These are phyloP conservation scores for Oikopleura dioica DNA, from an alignment of 23 tunicate species.

Conservation along the genomic window DNA sequence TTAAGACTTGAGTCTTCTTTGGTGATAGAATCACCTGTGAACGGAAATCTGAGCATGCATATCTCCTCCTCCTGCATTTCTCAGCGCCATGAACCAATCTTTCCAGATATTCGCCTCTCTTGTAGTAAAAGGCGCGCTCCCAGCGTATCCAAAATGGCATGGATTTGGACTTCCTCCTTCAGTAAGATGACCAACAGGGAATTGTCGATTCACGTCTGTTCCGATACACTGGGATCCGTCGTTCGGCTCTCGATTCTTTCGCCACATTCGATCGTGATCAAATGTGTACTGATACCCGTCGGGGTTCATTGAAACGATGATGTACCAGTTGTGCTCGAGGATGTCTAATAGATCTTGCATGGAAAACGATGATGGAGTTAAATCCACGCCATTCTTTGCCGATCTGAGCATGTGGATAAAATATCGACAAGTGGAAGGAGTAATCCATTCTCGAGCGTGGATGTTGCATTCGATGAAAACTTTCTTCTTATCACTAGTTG, in stretches of 20 bases:
- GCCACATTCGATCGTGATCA: constrained; percentile 99
- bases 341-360: constrained; percentile 5
- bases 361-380: not conserved
- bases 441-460: constrained; percentile 88
- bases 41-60: not conserved
- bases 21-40: too few relatives aligned
- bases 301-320: constrained; percentile 42
- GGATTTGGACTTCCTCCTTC: not conserved
- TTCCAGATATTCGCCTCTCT: too few relatives aligned
- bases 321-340: constrained; percentile 25
- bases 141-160: not conserved
- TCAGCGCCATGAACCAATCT: too few relatives aligned
- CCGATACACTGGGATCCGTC: constrained; percentile 32
- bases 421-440: constrained; percentile 20
- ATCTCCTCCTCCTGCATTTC: constrained; percentile 14
- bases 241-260: constrained; percentile 30
- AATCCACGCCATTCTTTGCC: not conserved
- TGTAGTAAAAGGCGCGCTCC: not conserved
- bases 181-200: constrained; percentile 3
- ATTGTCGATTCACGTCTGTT: constrained; percentile 83
- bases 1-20: too few relatives aligned
- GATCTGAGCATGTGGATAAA: not conserved
- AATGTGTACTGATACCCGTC: constrained; percentile 79
- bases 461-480: constrained; percentile 30
- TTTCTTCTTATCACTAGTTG: not conserved